A percentile compares a stretch with the other conserved stretches of the same genome.
Conservation (phyloP, 1,140 invertebrate genomes). For the Oscheius sp. region DNA sequence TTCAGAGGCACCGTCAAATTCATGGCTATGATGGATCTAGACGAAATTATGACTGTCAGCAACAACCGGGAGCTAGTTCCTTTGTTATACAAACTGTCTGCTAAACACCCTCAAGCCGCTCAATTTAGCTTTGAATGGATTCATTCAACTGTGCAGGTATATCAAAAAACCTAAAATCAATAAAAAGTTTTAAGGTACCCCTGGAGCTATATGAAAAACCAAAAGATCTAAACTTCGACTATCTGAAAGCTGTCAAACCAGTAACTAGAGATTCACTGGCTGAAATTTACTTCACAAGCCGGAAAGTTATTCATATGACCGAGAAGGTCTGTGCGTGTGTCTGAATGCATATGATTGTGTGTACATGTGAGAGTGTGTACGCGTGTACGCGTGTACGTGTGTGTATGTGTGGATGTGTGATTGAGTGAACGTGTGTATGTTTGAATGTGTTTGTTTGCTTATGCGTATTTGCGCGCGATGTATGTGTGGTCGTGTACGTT, state of each 20-base stretch:
- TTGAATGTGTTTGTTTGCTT: too few relatives aligned
- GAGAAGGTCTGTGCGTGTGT: background rate
- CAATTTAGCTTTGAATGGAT: background rate
- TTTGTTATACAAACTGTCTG: background rate
- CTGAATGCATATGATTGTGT: too few relatives aligned
- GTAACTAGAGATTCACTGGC: background rate
- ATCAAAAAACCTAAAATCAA: background rate
- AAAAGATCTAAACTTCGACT: background rate
- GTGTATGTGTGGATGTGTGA: too few relatives aligned
- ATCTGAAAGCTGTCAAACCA: background rate
- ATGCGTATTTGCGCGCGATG: too few relatives aligned
- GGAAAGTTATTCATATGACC: background rate
- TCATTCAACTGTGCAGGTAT: background rate
- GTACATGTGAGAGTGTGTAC: too few relatives aligned
- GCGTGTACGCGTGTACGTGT: too few relatives aligned
- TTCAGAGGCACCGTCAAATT: slow-evolving; percentile 7
- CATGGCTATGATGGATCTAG: slow-evolving; percentile 15
- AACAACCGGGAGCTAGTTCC: background rate
- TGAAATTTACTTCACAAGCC: background rate
- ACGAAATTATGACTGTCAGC: slow-evolving; percentile 1
- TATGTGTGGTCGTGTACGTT: too few relatives aligned
- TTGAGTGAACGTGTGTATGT: too few relatives aligned
- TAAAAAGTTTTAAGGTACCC: background rate
- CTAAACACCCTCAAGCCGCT: background rate
- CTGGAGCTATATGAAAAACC: background rate